A percentile compares a stretch with the other conserved stretches of the same genome.
These are phyloP conservation scores for Temnothorax nylanderi DNA, from an alignment of 1,140 invertebrate genomes.

Conservation along the genomic window DNA sequence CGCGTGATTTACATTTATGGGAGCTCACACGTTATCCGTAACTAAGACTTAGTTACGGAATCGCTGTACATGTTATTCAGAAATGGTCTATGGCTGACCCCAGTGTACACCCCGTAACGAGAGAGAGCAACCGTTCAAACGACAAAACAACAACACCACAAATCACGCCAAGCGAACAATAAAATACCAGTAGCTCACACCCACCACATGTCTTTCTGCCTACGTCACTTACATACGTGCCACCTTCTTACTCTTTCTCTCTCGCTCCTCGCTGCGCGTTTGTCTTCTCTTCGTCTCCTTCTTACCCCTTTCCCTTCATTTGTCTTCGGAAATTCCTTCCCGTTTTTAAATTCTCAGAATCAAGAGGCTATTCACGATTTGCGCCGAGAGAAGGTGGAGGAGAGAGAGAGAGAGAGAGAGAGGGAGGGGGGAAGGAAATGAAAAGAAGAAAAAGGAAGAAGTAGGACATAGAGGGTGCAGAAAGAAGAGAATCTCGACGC, in stretches of 20 bases:
- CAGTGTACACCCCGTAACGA: slow-evolving; percentile 42
- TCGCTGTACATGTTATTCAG: slow-evolving; percentile 52
- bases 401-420: not conserved
- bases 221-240: slow-evolving; percentile 49
- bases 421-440: not conserved
- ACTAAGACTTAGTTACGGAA: slow-evolving; percentile 56
- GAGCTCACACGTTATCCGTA: slow-evolving; percentile 47
- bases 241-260: slow-evolving; percentile 8
- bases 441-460: slow-evolving; percentile 55
- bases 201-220: slow-evolving; percentile 72
- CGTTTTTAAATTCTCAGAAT: slow-evolving; percentile 79
- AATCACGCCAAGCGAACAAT: slow-evolving; percentile 73
- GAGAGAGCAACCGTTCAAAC: slow-evolving; percentile 47
- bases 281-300: not conserved
- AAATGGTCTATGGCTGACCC: slow-evolving; percentile 57
- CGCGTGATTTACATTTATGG: slow-evolving; percentile 54
- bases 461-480: not conserved
- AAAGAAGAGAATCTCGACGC: slow-evolving; percentile 25
- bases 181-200: slow-evolving; percentile 76
- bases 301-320: slow-evolving; percentile 30
- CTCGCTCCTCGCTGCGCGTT: not conserved
- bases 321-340: slow-evolving; percentile 75
- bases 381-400: not conserved
- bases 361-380: slow-evolving; percentile 72
- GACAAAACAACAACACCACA: slow-evolving; percentile 73